Evolutionary conservation across 1,140 invertebrate genomes (phyloP).

Genomic region (Brachionus sp.): DNA sequence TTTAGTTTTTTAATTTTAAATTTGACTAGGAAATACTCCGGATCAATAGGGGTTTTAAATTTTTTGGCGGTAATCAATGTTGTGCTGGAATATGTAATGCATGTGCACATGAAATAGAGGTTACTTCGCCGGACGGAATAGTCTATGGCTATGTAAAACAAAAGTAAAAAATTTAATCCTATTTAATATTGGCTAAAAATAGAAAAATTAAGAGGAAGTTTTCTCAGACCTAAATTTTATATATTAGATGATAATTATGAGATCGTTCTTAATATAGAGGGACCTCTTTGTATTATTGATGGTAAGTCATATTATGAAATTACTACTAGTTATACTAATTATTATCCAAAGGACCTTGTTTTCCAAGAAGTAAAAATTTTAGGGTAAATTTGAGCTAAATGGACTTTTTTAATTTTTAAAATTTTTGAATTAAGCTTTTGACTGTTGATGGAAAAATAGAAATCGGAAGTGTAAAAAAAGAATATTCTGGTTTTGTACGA

Average conservation of each 20-base stretch:
- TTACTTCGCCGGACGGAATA: conserved; percentile 38
- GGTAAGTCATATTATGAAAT: no score
- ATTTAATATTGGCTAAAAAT: neutral
- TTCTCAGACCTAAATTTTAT: neutral
- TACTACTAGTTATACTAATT: no score
- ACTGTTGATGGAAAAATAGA: neutral
- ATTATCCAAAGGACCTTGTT: neutral
- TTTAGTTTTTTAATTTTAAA: neutral
- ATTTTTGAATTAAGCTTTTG: neutral
- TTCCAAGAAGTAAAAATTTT: neutral
- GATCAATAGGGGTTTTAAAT: conserved; percentile 53
- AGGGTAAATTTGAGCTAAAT: neutral
- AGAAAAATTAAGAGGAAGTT: conserved; percentile 1
- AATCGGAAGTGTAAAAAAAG: conserved; percentile 27
- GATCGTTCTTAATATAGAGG: neutral
- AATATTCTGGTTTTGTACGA: conserved; percentile 13
- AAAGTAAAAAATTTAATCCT: neutral
- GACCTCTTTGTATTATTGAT: conserved; percentile 27
- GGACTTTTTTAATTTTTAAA: neutral
- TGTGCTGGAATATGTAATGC: conserved; percentile 34
- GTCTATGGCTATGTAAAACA: conserved; percentile 47
- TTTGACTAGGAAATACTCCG: conserved; percentile 52
- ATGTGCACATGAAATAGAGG: conserved; percentile 45
- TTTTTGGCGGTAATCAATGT: conserved; percentile 46
- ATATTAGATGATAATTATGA: conserved; percentile 2